Evolutionary conservation across 35 echinoderm and acorn worm genomes (phyloP), one percentile per base, ranked within the genome.

Genomic region (Heliocidaris erythrogramma): DNA sequence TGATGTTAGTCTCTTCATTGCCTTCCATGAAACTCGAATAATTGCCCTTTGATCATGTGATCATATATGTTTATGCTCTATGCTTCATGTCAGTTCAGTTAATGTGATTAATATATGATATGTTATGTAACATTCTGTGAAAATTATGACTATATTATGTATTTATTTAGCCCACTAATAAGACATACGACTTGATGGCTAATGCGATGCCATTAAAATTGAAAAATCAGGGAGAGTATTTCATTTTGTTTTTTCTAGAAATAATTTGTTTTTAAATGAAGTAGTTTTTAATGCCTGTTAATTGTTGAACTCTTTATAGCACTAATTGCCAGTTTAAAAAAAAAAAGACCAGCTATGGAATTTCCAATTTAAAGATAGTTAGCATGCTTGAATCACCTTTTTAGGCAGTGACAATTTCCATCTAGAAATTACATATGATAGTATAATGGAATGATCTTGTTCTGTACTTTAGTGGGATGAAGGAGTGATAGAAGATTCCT

Each of bases 131-230:
- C 61, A 71, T 3, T 71, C 24, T 21, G 18, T 21, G 21, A 24
- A 78, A 78, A 78, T 78, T 78, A n/a, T 78, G 65, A 78, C 65
- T 78, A 7, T 78, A 24, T 78, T n/a, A 78, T 78, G 65, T 78
- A 78, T 78, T 78, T 78, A 78, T 78, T 78, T 27, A 78, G 65
- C 65, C 65, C 65, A 78, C 65, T 78, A 78, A 78, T 78, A 78
- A 78, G 65, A 78, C 27, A 24, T 78, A 78, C n/a, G 65, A 78
- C 65, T 78, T 78, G 65, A 78, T 78, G 65, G 65, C 65, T n/a
- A 78, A 78, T 78, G 65, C n/a, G 65, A 78, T 78, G 65, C 65
- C 65, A 78, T 78, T 78, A 78, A 78, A 78, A 78, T 78, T 78
- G 65, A 78, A 78, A 78, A 78, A 78, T 78, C 65, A 78, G 65